A percentile compares a stretch with the other conserved stretches of the same genome.
phyloP scores from a whole-genome alignment of 2,888 invertebrate genomes.

The Nasonovia ribisnigri region DNA sequence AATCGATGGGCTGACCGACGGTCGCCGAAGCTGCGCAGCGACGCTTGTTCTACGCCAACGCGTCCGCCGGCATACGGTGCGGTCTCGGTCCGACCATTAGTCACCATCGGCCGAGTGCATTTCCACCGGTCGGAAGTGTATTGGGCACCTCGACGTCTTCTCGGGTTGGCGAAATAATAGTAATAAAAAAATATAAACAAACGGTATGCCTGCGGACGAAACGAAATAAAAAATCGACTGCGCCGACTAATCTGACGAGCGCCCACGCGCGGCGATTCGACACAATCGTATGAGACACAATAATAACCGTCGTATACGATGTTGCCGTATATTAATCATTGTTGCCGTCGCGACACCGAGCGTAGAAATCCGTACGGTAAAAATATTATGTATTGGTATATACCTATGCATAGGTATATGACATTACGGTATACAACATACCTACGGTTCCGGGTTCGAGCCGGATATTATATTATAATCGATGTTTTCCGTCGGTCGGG shows the following conservation, averaged over 20 bases:
- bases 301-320: neutral
- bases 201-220: neutral
- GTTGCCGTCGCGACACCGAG: neutral
- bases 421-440: too few relatives aligned
- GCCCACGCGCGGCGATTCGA: constrained; percentile 10
- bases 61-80: neutral
- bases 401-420: neutral
- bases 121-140: neutral
- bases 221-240: neutral
- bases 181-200: neutral
- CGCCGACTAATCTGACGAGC: constrained; percentile 17
- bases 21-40: neutral
- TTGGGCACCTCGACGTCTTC: neutral
- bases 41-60: constrained; percentile 36
- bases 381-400: neutral
- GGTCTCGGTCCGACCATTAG: neutral
- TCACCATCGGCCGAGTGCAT: neutral
- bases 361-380: neutral
- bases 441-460: too few relatives aligned
- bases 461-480: too few relatives aligned
- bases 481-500: too few relatives aligned
- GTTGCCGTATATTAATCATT: neutral
- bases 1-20: neutral
- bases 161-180: neutral
- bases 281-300: neutral